Conservation (phyloP, 2,113 vertebrate genomes). For the Cyprinodon brontotheroides region DNA sequence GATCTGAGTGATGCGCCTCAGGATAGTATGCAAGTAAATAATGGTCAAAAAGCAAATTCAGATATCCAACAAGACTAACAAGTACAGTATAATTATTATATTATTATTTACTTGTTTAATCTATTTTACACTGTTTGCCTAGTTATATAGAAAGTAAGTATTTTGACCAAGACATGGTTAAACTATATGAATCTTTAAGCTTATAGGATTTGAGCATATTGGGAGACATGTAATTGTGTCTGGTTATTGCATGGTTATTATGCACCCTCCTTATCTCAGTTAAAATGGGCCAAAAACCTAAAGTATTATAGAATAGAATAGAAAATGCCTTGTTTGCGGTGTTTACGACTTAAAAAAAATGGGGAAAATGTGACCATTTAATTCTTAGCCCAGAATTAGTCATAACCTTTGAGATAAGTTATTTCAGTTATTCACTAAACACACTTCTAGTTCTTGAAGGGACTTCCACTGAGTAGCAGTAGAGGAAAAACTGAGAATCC, state of each 20-base stretch:
- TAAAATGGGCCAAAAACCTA: background rate
- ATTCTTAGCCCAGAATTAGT: no score
- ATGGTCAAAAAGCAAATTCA: constrained; percentile 11
- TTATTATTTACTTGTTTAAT: background rate
- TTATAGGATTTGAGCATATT: background rate
- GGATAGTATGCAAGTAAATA: constrained; percentile 9
- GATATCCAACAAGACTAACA: constrained; percentile 8
- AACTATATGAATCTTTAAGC: background rate
- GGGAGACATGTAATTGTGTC: background rate
- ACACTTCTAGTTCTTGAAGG: no score
- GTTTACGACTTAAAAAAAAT: no score
- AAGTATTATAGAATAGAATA: background rate
- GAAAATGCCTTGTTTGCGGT: background rate
- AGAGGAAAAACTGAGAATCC: no score
- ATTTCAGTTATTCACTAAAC: no score
- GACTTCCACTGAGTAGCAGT: no score
- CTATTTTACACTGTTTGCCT: background rate
- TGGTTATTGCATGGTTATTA: background rate
- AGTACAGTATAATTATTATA: constrained; percentile 4
- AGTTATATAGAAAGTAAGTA: background rate
- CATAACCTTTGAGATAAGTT: no score
- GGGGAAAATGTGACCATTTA: no score
- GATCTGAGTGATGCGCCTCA: background rate
- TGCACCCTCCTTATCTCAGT: background rate
- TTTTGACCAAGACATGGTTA: background rate